phyloP scores from a whole-genome alignment of 2,113 vertebrate species.

The Menidia beryllina region DNA sequence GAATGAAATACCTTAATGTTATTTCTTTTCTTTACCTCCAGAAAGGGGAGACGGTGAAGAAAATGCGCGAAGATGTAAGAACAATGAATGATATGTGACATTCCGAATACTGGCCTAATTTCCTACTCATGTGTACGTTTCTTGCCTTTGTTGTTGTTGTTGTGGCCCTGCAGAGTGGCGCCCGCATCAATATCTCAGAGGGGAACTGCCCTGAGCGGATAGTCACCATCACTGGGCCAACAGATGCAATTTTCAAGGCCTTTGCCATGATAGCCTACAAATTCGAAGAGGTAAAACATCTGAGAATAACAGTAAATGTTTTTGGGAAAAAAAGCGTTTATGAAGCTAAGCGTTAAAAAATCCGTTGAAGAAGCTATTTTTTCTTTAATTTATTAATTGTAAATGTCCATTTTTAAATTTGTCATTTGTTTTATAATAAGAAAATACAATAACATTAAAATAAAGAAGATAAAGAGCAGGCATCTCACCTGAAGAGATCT shows the following conservation, averaged over 20 bases:
- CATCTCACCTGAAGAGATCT: no score
- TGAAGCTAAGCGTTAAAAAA: no score
- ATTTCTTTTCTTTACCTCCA: conserved; percentile 69
- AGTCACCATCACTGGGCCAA: conserved; percentile 98
- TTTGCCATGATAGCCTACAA: conserved; percentile 99
- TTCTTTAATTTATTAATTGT: no score
- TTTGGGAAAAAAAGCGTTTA: neutral
- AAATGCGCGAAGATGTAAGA: conserved; percentile 97
- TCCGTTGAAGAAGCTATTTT: no score
- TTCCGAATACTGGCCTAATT: neutral
- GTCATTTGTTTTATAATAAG: no score
- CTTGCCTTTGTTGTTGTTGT: neutral
- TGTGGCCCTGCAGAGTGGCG: conserved; percentile 86
- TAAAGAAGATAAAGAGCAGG: no score
- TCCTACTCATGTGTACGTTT: neutral
- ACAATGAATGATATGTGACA: neutral
- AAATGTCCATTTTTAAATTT: no score
- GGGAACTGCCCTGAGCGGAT: conserved; percentile 98
- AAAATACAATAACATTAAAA: no score
- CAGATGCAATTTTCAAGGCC: conserved; percentile 98
- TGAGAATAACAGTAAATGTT: neutral
- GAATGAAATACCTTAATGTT: neutral
- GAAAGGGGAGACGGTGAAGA: conserved; percentile 99
- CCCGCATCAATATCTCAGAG: conserved; percentile 98
- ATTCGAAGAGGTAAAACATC: conserved; percentile 92